Conservation (phyloP, 1,140 invertebrate genomes). For the Drosophila ambigua region DNA sequence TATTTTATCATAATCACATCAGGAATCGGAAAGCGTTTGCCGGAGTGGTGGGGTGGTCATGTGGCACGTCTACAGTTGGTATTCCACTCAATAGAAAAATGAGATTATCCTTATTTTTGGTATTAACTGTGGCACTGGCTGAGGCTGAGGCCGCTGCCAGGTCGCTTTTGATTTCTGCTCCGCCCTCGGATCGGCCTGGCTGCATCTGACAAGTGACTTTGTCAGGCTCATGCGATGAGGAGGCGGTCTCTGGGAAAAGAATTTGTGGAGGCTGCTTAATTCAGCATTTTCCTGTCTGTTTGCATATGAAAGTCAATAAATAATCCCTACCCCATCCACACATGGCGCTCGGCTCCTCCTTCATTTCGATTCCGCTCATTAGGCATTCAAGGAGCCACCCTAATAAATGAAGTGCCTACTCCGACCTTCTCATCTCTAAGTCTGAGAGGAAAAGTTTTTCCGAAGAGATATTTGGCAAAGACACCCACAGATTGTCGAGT, state of each 20-base stretch:
- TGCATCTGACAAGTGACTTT: slow-evolving; percentile 66
- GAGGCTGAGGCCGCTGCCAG: background rate
- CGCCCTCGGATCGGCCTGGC: slow-evolving; percentile 22
- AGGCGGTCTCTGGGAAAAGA: background rate
- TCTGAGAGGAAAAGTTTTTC: too few species aligned
- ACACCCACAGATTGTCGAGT: too few species aligned
- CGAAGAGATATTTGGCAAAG: too few species aligned
- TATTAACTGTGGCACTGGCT: slow-evolving; percentile 61
- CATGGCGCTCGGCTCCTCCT: background rate
- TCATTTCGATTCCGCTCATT: slow-evolving; percentile 59
- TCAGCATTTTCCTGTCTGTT: slow-evolving; percentile 64
- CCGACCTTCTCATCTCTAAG: background rate
- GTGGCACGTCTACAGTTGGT: slow-evolving; percentile 15
- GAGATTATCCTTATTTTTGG: slow-evolving; percentile 80
- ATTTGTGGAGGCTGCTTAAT: slow-evolving; percentile 52
- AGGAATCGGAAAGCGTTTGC: slow-evolving; percentile 63
- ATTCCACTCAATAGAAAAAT: slow-evolving; percentile 69
- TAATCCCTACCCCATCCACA: slow-evolving; percentile 47
- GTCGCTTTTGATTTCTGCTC: slow-evolving; percentile 38
- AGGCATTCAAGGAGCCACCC: slow-evolving; percentile 58
- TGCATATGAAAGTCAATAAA: slow-evolving; percentile 81
- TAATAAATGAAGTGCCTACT: slow-evolving; percentile 51
- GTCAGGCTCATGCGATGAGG: slow-evolving; percentile 10
- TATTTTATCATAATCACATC: slow-evolving; percentile 84
- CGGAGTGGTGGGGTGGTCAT: background rate